Evolutionary conservation across 2,113 vertebrate species (phyloP).

Genomic region (Peromyscus californicus): DNA sequence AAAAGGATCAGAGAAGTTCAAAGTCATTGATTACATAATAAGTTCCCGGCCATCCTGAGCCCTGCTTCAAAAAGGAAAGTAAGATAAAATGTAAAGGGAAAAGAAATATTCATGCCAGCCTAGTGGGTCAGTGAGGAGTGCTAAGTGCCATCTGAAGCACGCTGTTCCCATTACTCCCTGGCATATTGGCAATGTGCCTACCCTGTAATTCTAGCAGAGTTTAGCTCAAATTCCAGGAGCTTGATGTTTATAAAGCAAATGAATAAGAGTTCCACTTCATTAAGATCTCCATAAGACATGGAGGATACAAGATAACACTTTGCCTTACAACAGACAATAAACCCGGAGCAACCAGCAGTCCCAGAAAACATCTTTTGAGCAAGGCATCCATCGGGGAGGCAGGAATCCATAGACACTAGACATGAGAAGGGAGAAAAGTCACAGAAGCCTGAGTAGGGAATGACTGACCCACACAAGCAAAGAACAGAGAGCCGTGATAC

Average conservation of each 20-base stretch:
- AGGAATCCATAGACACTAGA: neutral
- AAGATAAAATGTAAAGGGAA: neutral
- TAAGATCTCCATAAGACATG: neutral
- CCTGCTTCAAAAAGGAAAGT: neutral
- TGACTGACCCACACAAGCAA: neutral
- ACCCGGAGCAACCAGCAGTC: neutral
- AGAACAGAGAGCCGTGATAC: neutral
- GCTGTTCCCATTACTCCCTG: neutral
- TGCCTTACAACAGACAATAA: neutral
- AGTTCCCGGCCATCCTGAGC: neutral
- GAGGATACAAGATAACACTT: neutral
- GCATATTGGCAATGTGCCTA: no score
- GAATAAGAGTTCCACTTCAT: neutral
- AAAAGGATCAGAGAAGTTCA: neutral
- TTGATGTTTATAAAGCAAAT: neutral
- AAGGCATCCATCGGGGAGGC: neutral
- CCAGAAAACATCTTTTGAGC: neutral
- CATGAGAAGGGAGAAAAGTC: neutral
- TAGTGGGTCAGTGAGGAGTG: neutral
- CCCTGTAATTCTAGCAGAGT: neutral
- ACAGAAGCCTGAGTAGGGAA: neutral
- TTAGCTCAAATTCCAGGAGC: neutral
- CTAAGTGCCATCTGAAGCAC: neutral
- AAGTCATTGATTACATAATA: neutral
- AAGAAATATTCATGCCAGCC: neutral